These are phyloP conservation scores for Pristionchus arcanus DNA, from an alignment of 2,888 invertebrate genomes.

Conservation along the genomic window DNA sequence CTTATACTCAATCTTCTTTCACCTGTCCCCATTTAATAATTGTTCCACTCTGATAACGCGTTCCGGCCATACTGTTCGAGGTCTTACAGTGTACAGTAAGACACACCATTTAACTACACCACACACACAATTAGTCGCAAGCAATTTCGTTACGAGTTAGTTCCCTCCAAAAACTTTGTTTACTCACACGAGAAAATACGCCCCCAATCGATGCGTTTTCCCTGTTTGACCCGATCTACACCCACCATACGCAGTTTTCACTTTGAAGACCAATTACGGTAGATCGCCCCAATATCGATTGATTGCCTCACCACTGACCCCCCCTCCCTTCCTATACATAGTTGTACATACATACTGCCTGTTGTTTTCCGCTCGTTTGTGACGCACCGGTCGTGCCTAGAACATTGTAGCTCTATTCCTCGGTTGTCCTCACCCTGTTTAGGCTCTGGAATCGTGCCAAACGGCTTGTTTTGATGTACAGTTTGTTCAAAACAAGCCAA, in stretches of 20 bases:
- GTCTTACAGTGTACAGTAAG: neutral
- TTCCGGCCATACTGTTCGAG: neutral
- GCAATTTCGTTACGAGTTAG: conserved; percentile 35
- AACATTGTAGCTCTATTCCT: neutral
- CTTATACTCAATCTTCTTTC: neutral
- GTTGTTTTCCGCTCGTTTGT: neutral
- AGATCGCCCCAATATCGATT: conserved; percentile 42
- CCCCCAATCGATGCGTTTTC: conserved; percentile 31
- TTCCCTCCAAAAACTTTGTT: neutral
- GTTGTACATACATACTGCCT: conserved; percentile 45
- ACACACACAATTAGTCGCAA: neutral
- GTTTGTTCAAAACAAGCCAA: neutral
- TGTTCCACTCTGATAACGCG: conserved; percentile 7
- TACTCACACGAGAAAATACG: neutral
- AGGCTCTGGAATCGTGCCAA: neutral
- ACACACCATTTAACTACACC: conserved; percentile 13
- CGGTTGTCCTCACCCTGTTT: neutral
- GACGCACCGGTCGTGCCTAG: conserved; percentile 1
- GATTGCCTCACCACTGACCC: neutral
- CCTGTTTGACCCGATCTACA: neutral
- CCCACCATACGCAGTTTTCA: conserved; percentile 22
- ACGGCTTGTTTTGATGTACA: neutral
- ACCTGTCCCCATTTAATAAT: conserved; percentile 2
- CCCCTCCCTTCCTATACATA: conserved; percentile 35
- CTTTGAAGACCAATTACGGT: conserved; percentile 45